Evolutionary conservation across 2,888 invertebrate species (phyloP).

Genomic region (Scaptomyza reducta): DNA sequence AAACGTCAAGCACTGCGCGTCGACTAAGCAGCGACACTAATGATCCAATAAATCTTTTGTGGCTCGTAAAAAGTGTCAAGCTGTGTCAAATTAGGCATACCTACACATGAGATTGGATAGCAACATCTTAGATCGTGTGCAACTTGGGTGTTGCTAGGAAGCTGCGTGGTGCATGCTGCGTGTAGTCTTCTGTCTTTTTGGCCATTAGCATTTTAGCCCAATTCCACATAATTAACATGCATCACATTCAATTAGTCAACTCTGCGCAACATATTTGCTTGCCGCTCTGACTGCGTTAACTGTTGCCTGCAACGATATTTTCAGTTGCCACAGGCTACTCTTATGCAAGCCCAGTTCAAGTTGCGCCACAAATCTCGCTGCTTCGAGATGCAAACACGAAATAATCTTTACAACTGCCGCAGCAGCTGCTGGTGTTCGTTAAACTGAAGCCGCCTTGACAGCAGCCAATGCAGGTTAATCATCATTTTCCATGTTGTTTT

Average conservation of each 20-base stretch:
- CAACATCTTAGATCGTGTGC: background rate
- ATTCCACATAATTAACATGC: constrained; percentile 47
- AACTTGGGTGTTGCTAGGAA: constrained; percentile 14
- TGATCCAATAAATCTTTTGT: constrained; percentile 69
- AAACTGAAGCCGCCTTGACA: constrained; percentile 23
- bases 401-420: constrained; percentile 27
- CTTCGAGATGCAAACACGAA: constrained; percentile 36
- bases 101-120: constrained; percentile 29
- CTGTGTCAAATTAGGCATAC: constrained; percentile 63
- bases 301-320: constrained; percentile 25
- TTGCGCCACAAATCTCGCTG: constrained; percentile 28
- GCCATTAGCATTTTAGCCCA: constrained; percentile 51
- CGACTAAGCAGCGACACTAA: constrained; percentile 44
- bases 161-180: background rate
- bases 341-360: constrained; percentile 38
- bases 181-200: constrained; percentile 14
- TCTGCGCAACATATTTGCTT: constrained; percentile 40
- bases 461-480: constrained; percentile 29
- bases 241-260: constrained; percentile 54
- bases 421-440: constrained; percentile 21
- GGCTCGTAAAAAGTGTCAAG: constrained; percentile 57
- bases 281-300: constrained; percentile 46
- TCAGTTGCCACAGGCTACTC: constrained; percentile 14
- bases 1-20: constrained; percentile 28
- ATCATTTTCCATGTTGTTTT: constrained; percentile 21